Evolutionary conservation across 2,113 vertebrate genomes (phyloP), one percentile per base, ranked within the genome.

Genomic region (Ardeotis arabs): DNA sequence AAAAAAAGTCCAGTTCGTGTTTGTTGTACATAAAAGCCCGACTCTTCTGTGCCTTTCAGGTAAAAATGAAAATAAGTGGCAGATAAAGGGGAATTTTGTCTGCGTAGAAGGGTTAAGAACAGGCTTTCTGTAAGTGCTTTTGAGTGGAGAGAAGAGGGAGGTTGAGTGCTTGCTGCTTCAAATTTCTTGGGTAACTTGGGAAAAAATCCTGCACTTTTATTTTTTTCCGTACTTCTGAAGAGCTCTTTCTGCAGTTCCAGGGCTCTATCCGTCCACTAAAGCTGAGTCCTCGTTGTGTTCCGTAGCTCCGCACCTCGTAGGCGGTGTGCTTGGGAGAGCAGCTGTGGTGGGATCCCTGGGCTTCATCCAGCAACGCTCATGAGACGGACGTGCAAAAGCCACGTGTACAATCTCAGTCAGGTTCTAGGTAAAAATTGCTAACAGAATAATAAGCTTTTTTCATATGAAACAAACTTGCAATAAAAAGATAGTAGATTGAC

Each of bases 31-130:
- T 92, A 82, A 89, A 94, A 82, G 37, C n/a, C 53, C 81, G 50
- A 62, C 25, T 76, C 22, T 64, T 52, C 49, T 58, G 69, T 89
- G 69, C 86, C 84, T 95, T 94, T 90, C 94, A 91, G 95, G 94
- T 97, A 85, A 79, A 96, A 96, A 95, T 91, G 81, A 92, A 90
- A 95, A 95, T 89, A 86, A 93, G 84, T 84, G 66, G 58, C 44
- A 94, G 89, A 95, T 87, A 82, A 97, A 92, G 94, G 80, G 58
- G 62, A 67, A 3, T 72, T 94, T 78, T 86, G 69, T 12, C 44
- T 23, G 24, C 27, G 44, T 19, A 10, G 55, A 45, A 53, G 77
- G 53, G 90, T 87, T 93, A 79, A 82, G 88, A 93, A 13, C 39
- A 49, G 58, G 53, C 77, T 92, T 90, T 60, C 69, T 87, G 2